Base-by-base conservation (phyloP, 2,797 vertebrate genomes). In the Pachyuromys duprasi region DNA sequence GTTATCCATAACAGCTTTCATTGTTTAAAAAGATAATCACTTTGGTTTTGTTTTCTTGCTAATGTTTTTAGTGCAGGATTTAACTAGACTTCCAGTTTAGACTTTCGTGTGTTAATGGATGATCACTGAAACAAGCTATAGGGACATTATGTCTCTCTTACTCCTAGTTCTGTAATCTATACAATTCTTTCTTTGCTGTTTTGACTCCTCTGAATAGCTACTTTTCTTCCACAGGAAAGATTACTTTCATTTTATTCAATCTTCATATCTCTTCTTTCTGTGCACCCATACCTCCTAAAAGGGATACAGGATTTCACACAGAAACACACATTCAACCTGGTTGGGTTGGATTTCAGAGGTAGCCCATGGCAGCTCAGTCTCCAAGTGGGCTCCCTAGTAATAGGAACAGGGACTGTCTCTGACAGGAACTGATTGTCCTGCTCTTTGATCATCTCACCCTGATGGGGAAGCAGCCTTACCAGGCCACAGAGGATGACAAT, bases 1-100 rank as follows among this genome's bases (percentile, higher is more conserved):
- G n/a, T 84, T 42, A 83, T 86, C 93, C 36, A 36, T 90, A 33
- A 14, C 53, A 72, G 20, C 53, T 93, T 11, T 87, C 89, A 31
- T 81, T 90, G 17, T 53, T 97, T 91, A 93, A 79, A 86, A 3
- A 62, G 49, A 20, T 69, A 9, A 39, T 90, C 55, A 81, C 15
- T 84, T 88, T 69, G 33, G 28, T 81, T 81, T 86, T 88, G 36
- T 91, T 92, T 92, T 91, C 62, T 86, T 83, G 36, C 86, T 86
- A 86, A 53, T 70, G 33, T 83, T 24, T 69, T 81, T 89, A 33
- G 20, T 55, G 62, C 8, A 28, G 0, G 79, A 5, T 93, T 79
- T 79, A 88, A 33, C 28, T 88, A 28, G 39, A 75, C 86, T 93
- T 96, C 39, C 14, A 81, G 14, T 13, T 72, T 55, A n/a, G 0